phyloP scores from a whole-genome alignment of 2,113 vertebrate species.

The Trochalopteron elliotii region DNA sequence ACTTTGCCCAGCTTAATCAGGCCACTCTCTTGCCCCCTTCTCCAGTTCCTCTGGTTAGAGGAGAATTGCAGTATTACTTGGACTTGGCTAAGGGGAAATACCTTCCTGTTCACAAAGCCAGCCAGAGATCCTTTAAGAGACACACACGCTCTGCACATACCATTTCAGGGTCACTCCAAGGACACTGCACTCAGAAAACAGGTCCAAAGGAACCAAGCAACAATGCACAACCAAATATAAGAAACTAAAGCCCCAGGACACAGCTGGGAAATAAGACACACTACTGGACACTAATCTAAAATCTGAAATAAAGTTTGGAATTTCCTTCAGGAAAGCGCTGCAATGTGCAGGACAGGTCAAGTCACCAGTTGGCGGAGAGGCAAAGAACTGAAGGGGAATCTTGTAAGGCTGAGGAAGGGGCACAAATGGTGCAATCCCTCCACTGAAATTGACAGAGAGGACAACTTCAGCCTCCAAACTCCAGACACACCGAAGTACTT shows the following conservation, averaged over 20 bases:
- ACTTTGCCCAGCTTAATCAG: not conserved
- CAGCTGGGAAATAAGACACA: not conserved
- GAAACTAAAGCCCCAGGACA: not conserved
- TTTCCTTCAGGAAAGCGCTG: constrained; percentile 21
- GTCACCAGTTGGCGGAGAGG: not conserved
- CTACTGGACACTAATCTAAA: not conserved
- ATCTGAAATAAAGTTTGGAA: constrained; percentile 30
- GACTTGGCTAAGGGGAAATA: not conserved
- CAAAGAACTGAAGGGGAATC: not conserved
- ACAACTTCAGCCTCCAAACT: not conserved
- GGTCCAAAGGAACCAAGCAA: not conserved
- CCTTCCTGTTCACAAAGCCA: not conserved
- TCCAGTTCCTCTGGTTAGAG: not conserved
- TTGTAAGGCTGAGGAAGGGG: not conserved
- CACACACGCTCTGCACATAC: not conserved
- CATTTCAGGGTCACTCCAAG: not conserved
- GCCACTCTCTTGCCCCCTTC: not conserved
- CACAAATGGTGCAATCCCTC: not conserved
- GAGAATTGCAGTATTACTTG: not conserved
- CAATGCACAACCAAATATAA: not conserved
- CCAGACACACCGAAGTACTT: accelerated
- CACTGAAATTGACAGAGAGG: accelerated
- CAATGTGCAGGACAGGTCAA: not conserved
- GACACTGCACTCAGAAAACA: not conserved
- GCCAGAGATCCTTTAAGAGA: not conserved